Percentiles rank a stretch among this genome's conserved stretches.
phyloP scores from a whole-genome alignment of 2,888 invertebrate species.

The Girardia tigrina region DNA sequence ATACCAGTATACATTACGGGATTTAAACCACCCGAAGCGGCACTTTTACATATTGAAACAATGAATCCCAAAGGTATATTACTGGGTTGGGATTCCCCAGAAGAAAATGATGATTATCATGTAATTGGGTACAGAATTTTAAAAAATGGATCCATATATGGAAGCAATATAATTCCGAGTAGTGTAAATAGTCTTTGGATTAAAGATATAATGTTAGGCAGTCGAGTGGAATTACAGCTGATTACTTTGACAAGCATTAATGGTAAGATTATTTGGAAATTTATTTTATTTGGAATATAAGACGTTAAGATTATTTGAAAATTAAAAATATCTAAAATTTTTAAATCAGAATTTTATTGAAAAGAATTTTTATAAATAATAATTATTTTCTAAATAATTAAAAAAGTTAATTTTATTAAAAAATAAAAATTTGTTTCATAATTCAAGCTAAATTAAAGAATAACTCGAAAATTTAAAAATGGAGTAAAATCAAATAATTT shows the following conservation, averaged over 20 bases:
- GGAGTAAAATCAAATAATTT: too few species aligned
- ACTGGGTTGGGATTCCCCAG: slow-evolving; percentile 48
- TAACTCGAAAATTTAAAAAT: too few species aligned
- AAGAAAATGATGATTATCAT: slow-evolving; percentile 47
- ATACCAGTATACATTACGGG: slow-evolving; percentile 46
- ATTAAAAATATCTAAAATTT: too few species aligned
- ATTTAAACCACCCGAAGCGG: slow-evolving; percentile 47
- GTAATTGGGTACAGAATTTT: slow-evolving; percentile 50
- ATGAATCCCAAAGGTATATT: slow-evolving; percentile 48
- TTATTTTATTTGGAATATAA: too few species aligned
- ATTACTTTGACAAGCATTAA: slow-evolving; percentile 43
- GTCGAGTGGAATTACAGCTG: slow-evolving; percentile 46
- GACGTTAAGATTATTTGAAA: too few species aligned
- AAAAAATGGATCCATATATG: slow-evolving; percentile 47
- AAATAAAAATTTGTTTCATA: too few species aligned
- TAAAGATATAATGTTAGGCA: slow-evolving; percentile 46
- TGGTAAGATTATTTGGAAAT: too few species aligned
- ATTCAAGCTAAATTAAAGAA: too few species aligned
- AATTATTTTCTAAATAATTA: too few species aligned
- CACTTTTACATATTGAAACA: slow-evolving; percentile 46
- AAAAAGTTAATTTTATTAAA: too few species aligned
- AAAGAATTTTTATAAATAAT: too few species aligned
- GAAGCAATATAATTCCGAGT: slow-evolving; percentile 44
- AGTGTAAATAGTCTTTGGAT: slow-evolving; percentile 46
- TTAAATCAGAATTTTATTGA: too few species aligned